These are phyloP conservation scores for Alcis repandata DNA, from an alignment of 2,888 invertebrate genomes.

Conservation along the genomic window DNA sequence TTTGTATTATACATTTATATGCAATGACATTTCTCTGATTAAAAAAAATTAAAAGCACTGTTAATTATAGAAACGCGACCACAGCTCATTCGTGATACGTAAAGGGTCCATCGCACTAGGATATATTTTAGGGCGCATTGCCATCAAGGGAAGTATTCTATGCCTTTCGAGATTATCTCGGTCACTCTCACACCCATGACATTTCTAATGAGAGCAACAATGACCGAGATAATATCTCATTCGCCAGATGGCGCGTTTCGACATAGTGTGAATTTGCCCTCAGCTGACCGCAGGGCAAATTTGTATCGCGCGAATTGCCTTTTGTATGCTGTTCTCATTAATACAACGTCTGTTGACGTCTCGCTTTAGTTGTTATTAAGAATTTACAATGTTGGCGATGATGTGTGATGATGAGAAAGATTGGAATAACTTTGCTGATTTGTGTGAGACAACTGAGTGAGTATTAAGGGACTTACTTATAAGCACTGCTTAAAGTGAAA, in stretches of 20 bases:
- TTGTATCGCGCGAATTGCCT: slow-evolving; percentile 43
- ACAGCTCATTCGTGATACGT: slow-evolving; percentile 29
- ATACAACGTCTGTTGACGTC: slow-evolving; percentile 36
- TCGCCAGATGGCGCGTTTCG: background rate
- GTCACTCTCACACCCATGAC: too few species aligned
- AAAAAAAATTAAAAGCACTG: slow-evolving; percentile 46
- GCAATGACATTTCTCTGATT: too few species aligned
- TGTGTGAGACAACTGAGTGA: too few species aligned
- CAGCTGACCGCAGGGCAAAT: slow-evolving; percentile 45
- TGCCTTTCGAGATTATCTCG: too few species aligned
- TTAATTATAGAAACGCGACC: slow-evolving; percentile 49
- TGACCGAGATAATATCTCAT: too few species aligned
- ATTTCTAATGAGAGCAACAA: too few species aligned
- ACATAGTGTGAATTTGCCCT: background rate
- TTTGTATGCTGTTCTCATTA: slow-evolving; percentile 44
- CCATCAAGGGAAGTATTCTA: too few species aligned
- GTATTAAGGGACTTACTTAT: too few species aligned
- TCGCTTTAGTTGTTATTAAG: slow-evolving; percentile 35
- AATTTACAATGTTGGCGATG: slow-evolving; percentile 33
- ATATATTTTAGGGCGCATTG: background rate
- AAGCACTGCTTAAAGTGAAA: too few species aligned
- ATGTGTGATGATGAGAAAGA: slow-evolving; percentile 26
- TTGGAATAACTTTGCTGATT: background rate
- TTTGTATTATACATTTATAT: too few species aligned
- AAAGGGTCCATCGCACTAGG: background rate